Evolutionary conservation across 2,888 invertebrate species (phyloP).

Genomic region (Biston betularia): DNA sequence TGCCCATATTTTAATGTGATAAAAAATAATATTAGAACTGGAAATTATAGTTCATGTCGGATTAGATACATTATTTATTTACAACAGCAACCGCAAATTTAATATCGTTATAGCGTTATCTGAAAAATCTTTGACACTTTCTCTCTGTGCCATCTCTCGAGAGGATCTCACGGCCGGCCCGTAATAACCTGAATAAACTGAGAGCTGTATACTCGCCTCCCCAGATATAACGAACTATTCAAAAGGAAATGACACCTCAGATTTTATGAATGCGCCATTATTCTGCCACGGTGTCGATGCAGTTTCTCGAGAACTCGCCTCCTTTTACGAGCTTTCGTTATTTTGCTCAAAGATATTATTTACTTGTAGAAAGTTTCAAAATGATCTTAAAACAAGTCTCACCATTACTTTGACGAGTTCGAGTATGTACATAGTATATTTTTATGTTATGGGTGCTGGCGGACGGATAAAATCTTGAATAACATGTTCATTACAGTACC

Average conservation of each 20-base stretch:
- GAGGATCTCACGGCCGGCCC: slow-evolving; percentile 54
- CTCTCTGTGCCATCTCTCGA: slow-evolving; percentile 41
- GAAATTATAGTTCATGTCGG: too few relatives aligned
- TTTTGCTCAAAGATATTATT: background rate
- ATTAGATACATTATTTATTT: too few relatives aligned
- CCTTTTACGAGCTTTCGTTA: background rate
- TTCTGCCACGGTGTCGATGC: slow-evolving; percentile 43
- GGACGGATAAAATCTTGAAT: too few relatives aligned
- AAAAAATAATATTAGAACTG: too few relatives aligned
- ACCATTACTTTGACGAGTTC: too few relatives aligned
- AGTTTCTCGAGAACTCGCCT: slow-evolving; percentile 16
- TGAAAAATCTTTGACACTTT: slow-evolving; percentile 46
- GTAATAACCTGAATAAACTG: slow-evolving; percentile 67
- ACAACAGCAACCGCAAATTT: too few relatives aligned
- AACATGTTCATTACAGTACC: too few relatives aligned
- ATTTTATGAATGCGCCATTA: slow-evolving; percentile 71
- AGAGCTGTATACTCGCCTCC: slow-evolving; percentile 63
- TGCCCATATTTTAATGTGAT: too few relatives aligned
- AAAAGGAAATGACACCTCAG: slow-evolving; percentile 75
- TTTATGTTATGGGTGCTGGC: too few relatives aligned
- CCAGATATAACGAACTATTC: slow-evolving; percentile 74
- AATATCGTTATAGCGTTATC: background rate
- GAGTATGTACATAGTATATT: too few relatives aligned
- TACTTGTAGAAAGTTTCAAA: background rate
- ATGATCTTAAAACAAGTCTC: too few relatives aligned